Base-by-base conservation (phyloP, 2,113 vertebrate species). In the Neolamprologus sp. region DNA sequence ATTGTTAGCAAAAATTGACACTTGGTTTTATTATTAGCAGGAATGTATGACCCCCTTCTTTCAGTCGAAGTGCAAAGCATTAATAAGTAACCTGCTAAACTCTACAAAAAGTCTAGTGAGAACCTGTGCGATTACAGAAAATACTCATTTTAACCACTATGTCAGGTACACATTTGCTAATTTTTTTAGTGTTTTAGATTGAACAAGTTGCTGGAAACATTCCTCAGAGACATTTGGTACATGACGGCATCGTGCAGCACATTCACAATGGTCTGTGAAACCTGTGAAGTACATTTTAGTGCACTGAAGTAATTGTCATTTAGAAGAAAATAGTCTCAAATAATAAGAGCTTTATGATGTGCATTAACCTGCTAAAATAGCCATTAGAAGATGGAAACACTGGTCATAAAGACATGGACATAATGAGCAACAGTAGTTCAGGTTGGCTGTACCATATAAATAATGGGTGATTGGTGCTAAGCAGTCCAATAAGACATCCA, bases 331-430 rank as follows among this genome's bases (percentile, higher is more conserved):
- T 30, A 7, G 4, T 26, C 71, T 75, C 11, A 78, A 78, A 78
- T 2, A 11, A 28, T 75, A 49, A 75, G 23, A 28, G 14, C 42
- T 49, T 47, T 28, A 17, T 19, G 0, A 49, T 7, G 0, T 75
- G 9, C 42, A 75, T 49, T 30, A 75, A 28, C 42, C 45, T 78
- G 26, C 45, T 51, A 13, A 78, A 78, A 30, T 49, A 78, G 71
- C 6, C 0, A 78, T 0, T 19, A 30, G 71, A 49, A 5, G 26
- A 49, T 11, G 16, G 9, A 9, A 49, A 30, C 6, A 5, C 21
- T 28, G 21, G 4, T 75, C 21, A 26, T 73, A 11, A 73, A 47
- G 14, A 17, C 6, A 49, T 30, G 73, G 10, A n/a, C 26, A 17
- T 23, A 42, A 28, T 0, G 2, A 45, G 40, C 68, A 73, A 17